Base-by-base conservation (phyloP, 2,888 invertebrate genomes). In the Griposia aprilina region DNA sequence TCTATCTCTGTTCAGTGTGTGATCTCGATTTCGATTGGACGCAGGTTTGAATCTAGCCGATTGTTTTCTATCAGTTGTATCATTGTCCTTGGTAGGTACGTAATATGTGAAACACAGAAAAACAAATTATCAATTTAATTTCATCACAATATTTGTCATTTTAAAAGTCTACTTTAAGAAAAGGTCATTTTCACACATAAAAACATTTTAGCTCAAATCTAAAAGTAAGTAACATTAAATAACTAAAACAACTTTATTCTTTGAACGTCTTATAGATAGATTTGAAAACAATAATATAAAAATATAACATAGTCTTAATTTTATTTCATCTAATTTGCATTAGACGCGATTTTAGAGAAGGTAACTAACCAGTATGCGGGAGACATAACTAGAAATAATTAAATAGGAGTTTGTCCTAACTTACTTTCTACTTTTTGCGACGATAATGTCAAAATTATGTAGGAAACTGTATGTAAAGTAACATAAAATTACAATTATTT, bases 61-160 rank as follows among this genome's bases (percentile, higher is more conserved):
- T 68, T 30, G 45, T 20, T n/a, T 73, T 20, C 2, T 17, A 68
- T 30, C 8, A 62, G 23, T 41, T 57, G 5, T 15, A n/a, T 3
- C 3, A 55, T 36, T 17, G 20, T 26, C 17, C 0, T 30, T 23
- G 8, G 10, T 30, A 11, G 36, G 11, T 55, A 55, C 36, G 15
- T 60, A 65, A n/a, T 65, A 41, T 65, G 30, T 20, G 5, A 75
- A 74, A 59, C 15, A 41, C 23, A 70, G 23, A 70, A 36, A 80
- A 84, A 70, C 75, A 84, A 62, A 26, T 66, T 36, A 82, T 59
- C 67, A 68, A 36, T 81, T 83, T 84, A 59, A 84, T 82, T 71
- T 62, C 10, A 84, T 80, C 70, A 84, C 81, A 82, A 57, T 55
- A 41, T 80, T 57, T 80, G 62, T 63, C 75, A 68, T 62, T 57